phyloP scores from a whole-genome alignment of 1,140 invertebrate species.

The Papilio machaon region DNA sequence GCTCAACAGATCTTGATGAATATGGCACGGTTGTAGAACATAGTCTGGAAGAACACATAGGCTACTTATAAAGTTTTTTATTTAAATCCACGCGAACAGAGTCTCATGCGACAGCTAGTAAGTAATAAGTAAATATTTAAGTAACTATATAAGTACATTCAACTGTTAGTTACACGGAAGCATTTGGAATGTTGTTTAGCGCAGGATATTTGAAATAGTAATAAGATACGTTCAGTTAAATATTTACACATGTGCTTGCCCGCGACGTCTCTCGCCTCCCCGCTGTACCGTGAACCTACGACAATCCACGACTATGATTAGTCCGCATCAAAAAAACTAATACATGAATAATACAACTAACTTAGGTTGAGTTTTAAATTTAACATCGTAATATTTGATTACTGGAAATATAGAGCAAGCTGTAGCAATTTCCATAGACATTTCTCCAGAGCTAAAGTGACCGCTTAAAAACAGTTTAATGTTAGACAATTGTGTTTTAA shows the following conservation, averaged over 20 bases:
- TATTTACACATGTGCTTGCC: slow-evolving; percentile 18
- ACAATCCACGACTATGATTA: neutral
- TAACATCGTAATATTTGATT: no score
- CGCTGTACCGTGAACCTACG: neutral
- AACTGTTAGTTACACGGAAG: neutral
- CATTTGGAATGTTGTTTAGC: neutral
- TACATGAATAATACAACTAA: neutral
- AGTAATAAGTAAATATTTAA: no score
- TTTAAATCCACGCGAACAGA: no score
- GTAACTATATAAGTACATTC: neutral
- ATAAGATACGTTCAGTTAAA: neutral
- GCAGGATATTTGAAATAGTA: slow-evolving; percentile 11
- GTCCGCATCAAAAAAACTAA: neutral
- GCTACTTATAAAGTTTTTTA: no score
- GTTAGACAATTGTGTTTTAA: neutral
- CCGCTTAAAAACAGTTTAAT: neutral
- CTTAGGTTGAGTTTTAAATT: no score
- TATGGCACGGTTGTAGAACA: no score
- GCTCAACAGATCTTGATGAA: no score
- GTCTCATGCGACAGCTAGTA: no score
- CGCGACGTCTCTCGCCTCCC: slow-evolving; percentile 1
- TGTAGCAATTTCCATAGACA: neutral
- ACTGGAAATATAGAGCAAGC: no score
- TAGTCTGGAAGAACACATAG: no score
- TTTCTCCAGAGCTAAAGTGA: neutral